These are phyloP conservation scores for Selenia dentaria DNA, from an alignment of 2,888 invertebrate species.

Conservation along the genomic window DNA sequence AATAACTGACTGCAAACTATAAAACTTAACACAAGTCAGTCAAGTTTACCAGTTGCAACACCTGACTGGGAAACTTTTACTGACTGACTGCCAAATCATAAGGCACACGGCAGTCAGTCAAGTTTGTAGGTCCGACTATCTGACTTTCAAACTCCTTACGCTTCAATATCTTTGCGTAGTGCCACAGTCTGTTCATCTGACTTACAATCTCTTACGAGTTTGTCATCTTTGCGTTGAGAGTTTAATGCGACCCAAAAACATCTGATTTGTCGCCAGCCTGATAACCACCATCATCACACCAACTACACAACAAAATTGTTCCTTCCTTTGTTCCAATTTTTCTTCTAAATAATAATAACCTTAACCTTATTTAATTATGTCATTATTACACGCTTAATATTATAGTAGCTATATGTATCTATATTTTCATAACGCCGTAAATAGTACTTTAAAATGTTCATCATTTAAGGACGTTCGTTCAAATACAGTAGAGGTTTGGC, in stretches of 20 bases:
- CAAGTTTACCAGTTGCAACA: conserved; percentile 6
- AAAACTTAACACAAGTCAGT: conserved; percentile 7
- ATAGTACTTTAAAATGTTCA: too few species aligned
- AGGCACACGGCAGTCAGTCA: background rate
- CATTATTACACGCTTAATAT: too few species aligned
- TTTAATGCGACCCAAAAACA: background rate
- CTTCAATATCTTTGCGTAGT: background rate
- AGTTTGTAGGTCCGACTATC: conserved; percentile 4
- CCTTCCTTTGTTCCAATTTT: background rate
- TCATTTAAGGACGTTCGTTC: too few species aligned
- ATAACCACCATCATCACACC: background rate
- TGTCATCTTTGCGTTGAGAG: background rate
- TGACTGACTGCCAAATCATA: conserved; percentile 3
- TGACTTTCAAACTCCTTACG: background rate
- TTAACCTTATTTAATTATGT: too few species aligned
- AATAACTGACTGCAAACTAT: conserved; percentile 3
- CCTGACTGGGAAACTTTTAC: conserved; percentile 1
- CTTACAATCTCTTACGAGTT: background rate
- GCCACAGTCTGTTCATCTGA: background rate
- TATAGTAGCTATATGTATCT: too few species aligned
- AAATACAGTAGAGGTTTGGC: too few species aligned
- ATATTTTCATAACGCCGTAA: too few species aligned
- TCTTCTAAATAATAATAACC: background rate
- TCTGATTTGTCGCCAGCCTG: conserved; percentile 1
- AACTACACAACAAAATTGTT: conserved; percentile 4